Evolutionary conservation across 2,797 vertebrate genomes (phyloP).

Genomic region (Enteromius trimaculatus): DNA sequence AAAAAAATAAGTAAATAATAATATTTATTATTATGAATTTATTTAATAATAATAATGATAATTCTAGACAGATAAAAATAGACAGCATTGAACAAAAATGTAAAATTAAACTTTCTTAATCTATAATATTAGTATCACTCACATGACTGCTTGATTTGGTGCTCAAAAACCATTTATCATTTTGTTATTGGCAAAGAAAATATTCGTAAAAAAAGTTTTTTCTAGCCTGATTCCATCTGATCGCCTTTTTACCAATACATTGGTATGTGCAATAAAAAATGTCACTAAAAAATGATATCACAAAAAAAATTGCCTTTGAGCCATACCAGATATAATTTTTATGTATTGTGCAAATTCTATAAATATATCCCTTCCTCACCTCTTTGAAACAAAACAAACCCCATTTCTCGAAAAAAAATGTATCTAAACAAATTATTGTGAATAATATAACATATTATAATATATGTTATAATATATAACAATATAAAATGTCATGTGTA

Average conservation of each 20-base stretch:
- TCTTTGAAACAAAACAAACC: not conserved
- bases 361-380: not conserved
- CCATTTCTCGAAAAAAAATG: not conserved
- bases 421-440: not conserved
- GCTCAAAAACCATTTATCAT: not conserved
- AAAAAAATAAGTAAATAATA: not conserved
- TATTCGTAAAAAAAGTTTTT: not conserved
- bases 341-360: no score
- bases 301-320: no score
- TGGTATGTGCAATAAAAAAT: no score
- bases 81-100: not conserved
- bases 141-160: not conserved
- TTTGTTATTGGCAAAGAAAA: not conserved
- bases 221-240: not conserved
- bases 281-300: no score
- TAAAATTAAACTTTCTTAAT: not conserved
- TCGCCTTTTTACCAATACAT: not conserved
- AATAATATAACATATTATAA: no score
- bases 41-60: not conserved
- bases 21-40: not conserved
- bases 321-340: no score
- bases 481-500: not conserved
- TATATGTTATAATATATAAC: no score
- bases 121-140: not conserved
- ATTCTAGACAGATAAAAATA: not conserved